phyloP scores from a whole-genome alignment of 2,888 invertebrate genomes.

The Sarcophaga carnaria region DNA sequence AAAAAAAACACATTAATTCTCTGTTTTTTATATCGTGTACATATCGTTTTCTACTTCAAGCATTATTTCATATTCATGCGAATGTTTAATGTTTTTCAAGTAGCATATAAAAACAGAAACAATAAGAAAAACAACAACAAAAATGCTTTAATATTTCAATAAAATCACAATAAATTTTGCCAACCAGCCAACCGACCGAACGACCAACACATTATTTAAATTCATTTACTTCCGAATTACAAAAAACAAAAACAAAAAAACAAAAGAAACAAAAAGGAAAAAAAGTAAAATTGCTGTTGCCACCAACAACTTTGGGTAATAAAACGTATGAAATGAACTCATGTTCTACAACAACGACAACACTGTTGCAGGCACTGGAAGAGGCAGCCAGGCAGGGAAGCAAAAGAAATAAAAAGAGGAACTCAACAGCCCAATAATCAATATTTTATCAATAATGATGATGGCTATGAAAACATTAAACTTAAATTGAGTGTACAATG shows the following conservation, averaged over 20 bases:
- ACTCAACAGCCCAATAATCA: conserved; percentile 48
- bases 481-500: conserved; percentile 64
- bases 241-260: conserved; percentile 23
- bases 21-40: not conserved
- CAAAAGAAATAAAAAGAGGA: not conserved
- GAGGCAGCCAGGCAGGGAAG: not conserved
- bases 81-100: not conserved
- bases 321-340: conserved; percentile 51
- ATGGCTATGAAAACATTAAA: conserved; percentile 67
- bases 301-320: conserved; percentile 43
- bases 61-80: not conserved
- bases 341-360: conserved; percentile 12
- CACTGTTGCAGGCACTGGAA: not conserved
- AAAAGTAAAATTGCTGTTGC: conserved; percentile 23
- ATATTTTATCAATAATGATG: conserved; percentile 67
- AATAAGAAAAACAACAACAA: not conserved
- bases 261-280: conserved; percentile 39
- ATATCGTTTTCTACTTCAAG: not conserved
- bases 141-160: conserved; percentile 42
- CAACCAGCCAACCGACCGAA: conserved; percentile 25
- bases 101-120: not conserved
- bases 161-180: conserved; percentile 53
- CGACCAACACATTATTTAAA: conserved; percentile 51
- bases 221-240: conserved; percentile 60
- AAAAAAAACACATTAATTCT: no score